A percentile compares a stretch with the other conserved stretches of the same genome.
phyloP scores from a whole-genome alignment of 2,113 vertebrate genomes.

The Mastomys natalensis region DNA sequence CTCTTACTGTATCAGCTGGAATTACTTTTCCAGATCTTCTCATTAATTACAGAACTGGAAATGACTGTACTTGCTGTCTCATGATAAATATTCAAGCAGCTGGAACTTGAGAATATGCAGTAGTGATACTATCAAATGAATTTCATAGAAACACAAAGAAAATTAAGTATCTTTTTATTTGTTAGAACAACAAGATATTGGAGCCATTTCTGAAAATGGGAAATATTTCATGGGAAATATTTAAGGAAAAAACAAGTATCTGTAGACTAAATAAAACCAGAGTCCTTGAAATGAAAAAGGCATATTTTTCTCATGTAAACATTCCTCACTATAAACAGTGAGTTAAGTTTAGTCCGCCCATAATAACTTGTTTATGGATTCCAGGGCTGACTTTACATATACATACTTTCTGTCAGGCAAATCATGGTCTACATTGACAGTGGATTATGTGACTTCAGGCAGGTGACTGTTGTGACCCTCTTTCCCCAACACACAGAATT shows the following conservation, averaged over 20 bases:
- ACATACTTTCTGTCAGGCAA: background rate
- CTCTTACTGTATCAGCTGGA: conserved; percentile 37
- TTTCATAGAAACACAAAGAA: background rate
- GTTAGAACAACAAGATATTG: background rate
- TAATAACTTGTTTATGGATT: background rate
- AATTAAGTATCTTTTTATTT: background rate
- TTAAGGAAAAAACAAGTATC: conserved; percentile 43
- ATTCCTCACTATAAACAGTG: background rate
- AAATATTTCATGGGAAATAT: conserved; percentile 27
- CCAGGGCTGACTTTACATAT: background rate
- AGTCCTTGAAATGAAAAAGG: background rate
- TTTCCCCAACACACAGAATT: background rate
- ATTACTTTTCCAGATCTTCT: conserved; percentile 46
- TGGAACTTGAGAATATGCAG: conserved; percentile 39
- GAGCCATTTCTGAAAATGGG: conserved; percentile 42
- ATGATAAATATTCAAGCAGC: conserved; percentile 67
- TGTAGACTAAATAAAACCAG: background rate
- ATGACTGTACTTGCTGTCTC: conserved; percentile 41
- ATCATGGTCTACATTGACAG: background rate
- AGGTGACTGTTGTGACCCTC: background rate
- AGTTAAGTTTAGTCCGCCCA: background rate
- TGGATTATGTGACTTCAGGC: background rate
- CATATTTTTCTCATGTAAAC: background rate
- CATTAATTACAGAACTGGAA: conserved; percentile 66
- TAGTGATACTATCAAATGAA: background rate